Percentiles rank a stretch among this genome's conserved stretches.
Conservation (phyloP, 2,888 invertebrate species). For the Patella pellucida region DNA sequence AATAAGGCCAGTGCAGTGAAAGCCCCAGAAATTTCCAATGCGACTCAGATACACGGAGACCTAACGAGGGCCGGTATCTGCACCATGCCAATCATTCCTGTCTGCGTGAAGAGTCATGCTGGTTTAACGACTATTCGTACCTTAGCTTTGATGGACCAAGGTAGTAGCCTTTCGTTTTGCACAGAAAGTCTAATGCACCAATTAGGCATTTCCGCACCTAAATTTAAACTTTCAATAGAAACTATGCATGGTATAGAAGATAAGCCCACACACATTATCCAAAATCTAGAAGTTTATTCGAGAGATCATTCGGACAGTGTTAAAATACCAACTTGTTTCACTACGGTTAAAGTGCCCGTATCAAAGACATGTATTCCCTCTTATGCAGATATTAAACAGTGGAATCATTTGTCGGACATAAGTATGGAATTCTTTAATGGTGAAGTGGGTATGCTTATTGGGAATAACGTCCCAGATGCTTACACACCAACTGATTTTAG, state of each 20-base stretch:
- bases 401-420: constrained; percentile 17
- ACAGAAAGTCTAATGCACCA: background rate
- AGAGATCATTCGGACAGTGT: background rate
- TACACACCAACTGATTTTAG: constrained; percentile 16
- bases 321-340: background rate
- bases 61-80: background rate
- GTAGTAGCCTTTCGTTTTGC: constrained; percentile 22
- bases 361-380: constrained; percentile 13
- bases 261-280: background rate
- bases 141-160: constrained; percentile 33
- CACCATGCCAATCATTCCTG: constrained; percentile 60
- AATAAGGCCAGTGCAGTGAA: too few relatives aligned
- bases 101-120: constrained; percentile 24
- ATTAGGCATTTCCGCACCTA: background rate
- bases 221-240: background rate
- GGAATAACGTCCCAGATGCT: constrained; percentile 18
- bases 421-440: background rate
- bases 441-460: constrained; percentile 22
- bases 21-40: too few relatives aligned
- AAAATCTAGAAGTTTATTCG: background rate
- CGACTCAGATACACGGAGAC: background rate
- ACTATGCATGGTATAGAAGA: background rate
- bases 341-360: constrained; percentile 16
- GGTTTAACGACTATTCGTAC: constrained; percentile 28
- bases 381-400: constrained; percentile 13